Base-by-base conservation (phyloP, 1,140 invertebrate genomes). In the Drosophila paulistorum region DNA sequence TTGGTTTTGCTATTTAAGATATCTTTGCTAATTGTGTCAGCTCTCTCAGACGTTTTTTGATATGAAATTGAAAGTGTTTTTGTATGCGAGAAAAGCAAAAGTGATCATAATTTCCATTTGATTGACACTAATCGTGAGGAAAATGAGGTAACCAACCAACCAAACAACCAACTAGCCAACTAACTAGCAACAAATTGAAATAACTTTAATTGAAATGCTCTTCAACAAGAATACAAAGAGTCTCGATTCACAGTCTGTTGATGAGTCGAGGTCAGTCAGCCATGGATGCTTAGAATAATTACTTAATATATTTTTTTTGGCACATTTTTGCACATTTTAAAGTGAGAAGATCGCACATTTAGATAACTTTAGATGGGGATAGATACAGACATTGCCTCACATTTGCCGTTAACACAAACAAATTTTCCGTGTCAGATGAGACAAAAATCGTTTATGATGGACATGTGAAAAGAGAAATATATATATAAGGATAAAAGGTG, bases 1-100 rank as follows among this genome's bases (percentile, higher is more conserved):
- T 85, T 85, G 57, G 55, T 55, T 82, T 82, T 86, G 63, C 72
- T 71, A 72, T 79, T 76, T 85, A 87, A 73, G 75, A 75, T 86
- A 65, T 54, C 60, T 65, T 55, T 72, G 82, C 71, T 85, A 86
- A 85, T 82, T 79, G 57, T 57, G 54, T 17, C 61, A 11, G 14
- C 64, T 65, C 45, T 26, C 55, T 45, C 35, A 11, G 35, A 5
- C 30, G 30, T 30, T 33, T 9, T 65, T 41, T 20, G 5, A 70
- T 65, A 71, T 76, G 82, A 85, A 85, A 85, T 48, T 61, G 71
- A 81, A 85, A 85, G 82, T 85, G 73, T 63, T 67, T 60, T 59
- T 54, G 10, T 57, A 35, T 57, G 72, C 82, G 86, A 68, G 82
- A 86, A 81, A 68, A 76, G 68, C 66, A 79, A 82, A 73, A 85